Conservation (phyloP, 2,113 vertebrate species). For the Speoplatyrhinus poulsoni region DNA sequence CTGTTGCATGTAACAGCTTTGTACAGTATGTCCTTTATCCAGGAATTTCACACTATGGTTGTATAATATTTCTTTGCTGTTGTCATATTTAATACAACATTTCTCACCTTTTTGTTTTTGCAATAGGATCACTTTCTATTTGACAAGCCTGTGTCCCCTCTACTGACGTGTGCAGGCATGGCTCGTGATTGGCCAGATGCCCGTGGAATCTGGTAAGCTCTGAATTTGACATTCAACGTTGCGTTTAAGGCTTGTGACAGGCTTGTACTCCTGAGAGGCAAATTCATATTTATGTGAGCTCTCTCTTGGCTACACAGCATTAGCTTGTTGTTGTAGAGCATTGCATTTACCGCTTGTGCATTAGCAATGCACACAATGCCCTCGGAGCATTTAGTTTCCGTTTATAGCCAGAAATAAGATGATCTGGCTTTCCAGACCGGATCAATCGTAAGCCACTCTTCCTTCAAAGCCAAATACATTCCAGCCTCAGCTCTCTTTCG, state of each 20-base stretch:
- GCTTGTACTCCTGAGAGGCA: not conserved
- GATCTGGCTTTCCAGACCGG: slow-evolving; percentile 17
- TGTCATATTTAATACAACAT: not conserved
- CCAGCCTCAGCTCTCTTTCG: too few relatives aligned
- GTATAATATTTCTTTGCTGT: too few relatives aligned
- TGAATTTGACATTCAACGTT: not conserved
- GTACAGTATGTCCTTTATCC: too few relatives aligned
- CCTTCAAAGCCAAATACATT: not conserved
- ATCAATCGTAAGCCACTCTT: slow-evolving; percentile 53
- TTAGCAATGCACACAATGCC: slow-evolving; percentile 28
- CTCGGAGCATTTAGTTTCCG: slow-evolving; percentile 25
- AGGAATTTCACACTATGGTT: too few relatives aligned
- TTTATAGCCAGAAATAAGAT: slow-evolving; percentile 41
- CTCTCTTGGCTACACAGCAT: not conserved
- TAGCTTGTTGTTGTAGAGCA: slow-evolving; percentile 11
- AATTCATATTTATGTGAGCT: not conserved
- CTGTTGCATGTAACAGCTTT: too few relatives aligned
- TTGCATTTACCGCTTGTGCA: slow-evolving; percentile 6
- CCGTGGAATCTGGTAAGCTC: slow-evolving; percentile 77
- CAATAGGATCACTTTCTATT: slow-evolving; percentile 79
- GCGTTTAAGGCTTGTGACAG: not conserved
- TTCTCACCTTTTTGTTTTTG: slow-evolving; percentile 18
- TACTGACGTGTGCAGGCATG: slow-evolving; percentile 79
- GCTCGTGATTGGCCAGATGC: slow-evolving; percentile 80
- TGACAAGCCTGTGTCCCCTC: slow-evolving; percentile 78